Evolutionary conservation across 2,113 vertebrate species (phyloP), one percentile per base, ranked within the genome.

Genomic region (Leptobrachium ailaonicum): DNA sequence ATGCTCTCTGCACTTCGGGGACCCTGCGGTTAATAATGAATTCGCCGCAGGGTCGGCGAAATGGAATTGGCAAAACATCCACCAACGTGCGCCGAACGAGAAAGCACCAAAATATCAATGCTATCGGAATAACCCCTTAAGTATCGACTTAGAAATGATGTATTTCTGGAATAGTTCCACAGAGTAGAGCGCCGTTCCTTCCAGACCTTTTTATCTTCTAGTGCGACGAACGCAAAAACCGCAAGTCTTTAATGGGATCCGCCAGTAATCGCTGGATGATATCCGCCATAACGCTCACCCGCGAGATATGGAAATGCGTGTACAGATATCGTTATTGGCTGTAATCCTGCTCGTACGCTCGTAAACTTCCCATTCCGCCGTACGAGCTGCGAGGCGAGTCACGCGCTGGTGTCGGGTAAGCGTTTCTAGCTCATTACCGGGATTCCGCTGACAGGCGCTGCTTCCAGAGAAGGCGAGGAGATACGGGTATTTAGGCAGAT

Each of bases 351-450:
- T 71, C 44, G 41, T 50, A 7, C 11, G 68, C 13, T 12, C 40
- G 42, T 32, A 47, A 71, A 78, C 42, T 12, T 71, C 68, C 41
- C 68, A 47, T 47, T 45, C 6, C 20, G n/a, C 45, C 41, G 41
- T 44, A 53, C 9, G 6, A 50, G 42, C 40, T 63, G 13, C 60
- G 45, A 47, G 53, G 41, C 4, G 9, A 11, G 6, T 62, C 5
- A 13, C 5, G 14, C 13, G 41, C 20, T 41, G 64, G 40, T 45
- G 53, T 68, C 63, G 41, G 45, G 20, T 53, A 4, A 42, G 63
- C 20, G 40, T 69, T 47, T 71, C 43, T 20, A 62, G 67, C 76
- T 78, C 76, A 79, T 71, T 79, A 71, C 56, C 14, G n/a, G 45
- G 5, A 7, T 13, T 71, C 68, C 41, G 41, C 20, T 71, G 68